Conservation (phyloP, 2,797 vertebrate species). For the Champsocephalus esox region DNA sequence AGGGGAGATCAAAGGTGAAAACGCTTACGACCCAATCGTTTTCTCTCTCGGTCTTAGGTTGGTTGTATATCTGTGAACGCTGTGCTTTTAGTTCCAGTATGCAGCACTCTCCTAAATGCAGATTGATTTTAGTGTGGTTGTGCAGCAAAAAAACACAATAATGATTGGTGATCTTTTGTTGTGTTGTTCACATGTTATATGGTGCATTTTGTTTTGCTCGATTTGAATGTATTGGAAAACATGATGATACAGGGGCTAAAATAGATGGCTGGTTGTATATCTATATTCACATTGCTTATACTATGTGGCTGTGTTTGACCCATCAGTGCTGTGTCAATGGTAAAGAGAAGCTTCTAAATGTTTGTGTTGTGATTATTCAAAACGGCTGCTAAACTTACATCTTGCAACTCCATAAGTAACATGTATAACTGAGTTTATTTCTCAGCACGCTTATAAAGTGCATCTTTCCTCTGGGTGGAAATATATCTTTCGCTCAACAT, state of each 20-base stretch:
- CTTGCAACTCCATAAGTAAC: not conserved
- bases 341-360: slow-evolving; percentile 6
- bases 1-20: slow-evolving; percentile 51
- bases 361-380: not conserved
- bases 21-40: slow-evolving; percentile 25
- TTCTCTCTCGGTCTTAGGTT: slow-evolving; percentile 15
- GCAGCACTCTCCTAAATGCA: slow-evolving; percentile 8
- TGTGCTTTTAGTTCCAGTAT: slow-evolving; percentile 11
- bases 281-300: not conserved
- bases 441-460: not conserved
- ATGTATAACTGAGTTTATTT: not conserved
- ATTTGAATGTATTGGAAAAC: slow-evolving; percentile 6
- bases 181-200: slow-evolving; percentile 9
- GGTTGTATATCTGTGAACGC: slow-evolving; percentile 16
- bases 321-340: not conserved
- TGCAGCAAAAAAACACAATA: not conserved
- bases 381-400: not conserved
- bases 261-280: slow-evolving; percentile 3
- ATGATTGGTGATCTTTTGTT: slow-evolving; percentile 16
- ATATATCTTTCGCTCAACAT: slow-evolving; percentile 19
- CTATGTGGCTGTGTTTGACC: not conserved
- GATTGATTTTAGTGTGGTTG: slow-evolving; percentile 5
- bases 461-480: slow-evolving; percentile 5
- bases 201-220: not conserved
- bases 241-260: not conserved